Conservation (phyloP, 2,888 invertebrate species). For the Drosophila paramelanica region DNA sequence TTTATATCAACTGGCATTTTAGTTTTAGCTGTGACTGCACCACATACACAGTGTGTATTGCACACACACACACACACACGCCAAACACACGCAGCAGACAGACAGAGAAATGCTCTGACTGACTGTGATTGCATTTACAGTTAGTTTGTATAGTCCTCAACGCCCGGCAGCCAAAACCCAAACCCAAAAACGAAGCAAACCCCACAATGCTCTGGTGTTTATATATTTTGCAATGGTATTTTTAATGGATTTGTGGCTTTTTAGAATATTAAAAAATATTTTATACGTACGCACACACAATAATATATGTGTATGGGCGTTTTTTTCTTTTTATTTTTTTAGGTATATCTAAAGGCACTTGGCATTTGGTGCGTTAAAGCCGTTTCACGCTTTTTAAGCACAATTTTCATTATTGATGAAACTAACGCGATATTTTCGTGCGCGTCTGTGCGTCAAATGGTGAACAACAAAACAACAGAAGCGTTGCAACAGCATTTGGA, state of each 20-base stretch:
- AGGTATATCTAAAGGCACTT: conserved; percentile 28
- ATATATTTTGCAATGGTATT: conserved; percentile 48
- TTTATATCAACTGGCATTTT: conserved; percentile 68
- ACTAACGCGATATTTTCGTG: conserved; percentile 55
- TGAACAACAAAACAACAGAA: conserved; percentile 2
- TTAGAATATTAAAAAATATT: conserved; percentile 74
- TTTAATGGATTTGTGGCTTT: conserved; percentile 73
- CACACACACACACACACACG: conserved; percentile 20
- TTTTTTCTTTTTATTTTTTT: conserved; percentile 1
- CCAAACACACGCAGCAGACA: conserved; percentile 3
- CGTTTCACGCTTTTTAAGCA: conserved; percentile 76
- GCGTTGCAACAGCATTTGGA: conserved; percentile 28
- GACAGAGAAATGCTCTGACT: conserved; percentile 46
- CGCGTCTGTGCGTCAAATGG: conserved; percentile 47
- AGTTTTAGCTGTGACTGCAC: conserved; percentile 48
- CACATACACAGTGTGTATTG: not conserved
- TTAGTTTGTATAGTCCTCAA: conserved; percentile 46
- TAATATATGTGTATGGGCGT: conserved; percentile 1
- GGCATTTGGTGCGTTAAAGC: conserved; percentile 55
- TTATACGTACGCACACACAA: conserved; percentile 25
- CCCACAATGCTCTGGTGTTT: conserved; percentile 36
- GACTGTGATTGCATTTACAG: conserved; percentile 66
- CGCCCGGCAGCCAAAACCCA: conserved; percentile 1
- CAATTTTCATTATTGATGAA: conserved; percentile 73
- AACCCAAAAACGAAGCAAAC: conserved; percentile 10